phyloP scores from a whole-genome alignment of 2,797 vertebrate genomes.

The Lutjanus argentimaculatus region DNA sequence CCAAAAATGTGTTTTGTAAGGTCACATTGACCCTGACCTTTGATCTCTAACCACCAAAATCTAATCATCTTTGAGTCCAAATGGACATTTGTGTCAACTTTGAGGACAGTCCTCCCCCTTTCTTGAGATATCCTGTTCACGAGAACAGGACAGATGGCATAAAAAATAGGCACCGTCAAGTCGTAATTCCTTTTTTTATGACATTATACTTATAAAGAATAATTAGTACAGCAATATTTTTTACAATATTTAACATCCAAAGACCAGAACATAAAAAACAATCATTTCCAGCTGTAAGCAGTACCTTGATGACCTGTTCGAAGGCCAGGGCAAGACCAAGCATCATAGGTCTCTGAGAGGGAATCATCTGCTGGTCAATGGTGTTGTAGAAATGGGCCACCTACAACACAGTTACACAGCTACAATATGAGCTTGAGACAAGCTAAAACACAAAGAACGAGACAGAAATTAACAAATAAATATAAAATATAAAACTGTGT shows the following conservation, averaged over 20 bases:
- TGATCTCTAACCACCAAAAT: too few species aligned
- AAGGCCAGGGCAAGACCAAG: slow-evolving; percentile 94
- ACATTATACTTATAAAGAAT: background rate
- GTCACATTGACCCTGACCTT: too few species aligned
- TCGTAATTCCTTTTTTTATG: background rate
- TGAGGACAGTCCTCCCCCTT: too few species aligned
- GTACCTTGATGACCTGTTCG: slow-evolving; percentile 98
- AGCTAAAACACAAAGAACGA: slow-evolving; percentile 2
- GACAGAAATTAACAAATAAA: background rate
- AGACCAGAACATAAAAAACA: background rate
- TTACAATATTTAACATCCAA: background rate
- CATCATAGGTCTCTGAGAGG: slow-evolving; percentile 98
- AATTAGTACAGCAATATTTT: background rate
- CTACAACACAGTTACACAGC: slow-evolving; percentile 78
- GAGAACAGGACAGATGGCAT: background rate
- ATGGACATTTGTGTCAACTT: too few species aligned
- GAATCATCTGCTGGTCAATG: slow-evolving; percentile 99
- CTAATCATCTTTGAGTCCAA: too few species aligned
- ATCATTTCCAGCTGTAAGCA: background rate
- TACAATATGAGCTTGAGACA: background rate
- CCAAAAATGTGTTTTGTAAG: too few species aligned
- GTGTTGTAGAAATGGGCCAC: slow-evolving; percentile 99
- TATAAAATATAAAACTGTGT: background rate
- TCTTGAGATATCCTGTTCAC: too few species aligned
- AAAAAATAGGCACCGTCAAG: background rate